These are phyloP conservation scores for Micrasema longulum DNA, from an alignment of 1,140 invertebrate species.

Conservation along the genomic window DNA sequence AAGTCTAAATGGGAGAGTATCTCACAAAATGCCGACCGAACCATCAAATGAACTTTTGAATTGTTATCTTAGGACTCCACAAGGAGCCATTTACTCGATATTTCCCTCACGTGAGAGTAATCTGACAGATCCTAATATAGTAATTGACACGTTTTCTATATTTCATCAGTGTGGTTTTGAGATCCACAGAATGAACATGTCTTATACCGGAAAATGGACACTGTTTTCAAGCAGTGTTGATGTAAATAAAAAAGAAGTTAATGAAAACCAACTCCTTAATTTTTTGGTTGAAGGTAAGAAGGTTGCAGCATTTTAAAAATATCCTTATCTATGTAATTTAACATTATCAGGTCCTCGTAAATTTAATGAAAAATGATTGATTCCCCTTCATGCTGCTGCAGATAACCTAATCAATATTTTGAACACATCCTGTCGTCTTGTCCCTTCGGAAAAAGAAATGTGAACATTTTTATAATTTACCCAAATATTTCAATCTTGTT, in stretches of 20 bases:
- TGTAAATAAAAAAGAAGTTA: neutral
- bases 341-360: too few relatives aligned
- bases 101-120: slow-evolving; percentile 21
- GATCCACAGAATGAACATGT: neutral
- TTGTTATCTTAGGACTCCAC: slow-evolving; percentile 16
- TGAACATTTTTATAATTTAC: too few relatives aligned
- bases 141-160: neutral
- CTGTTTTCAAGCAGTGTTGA: neutral
- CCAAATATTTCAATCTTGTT: too few relatives aligned
- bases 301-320: too few relatives aligned
- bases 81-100: slow-evolving; percentile 37
- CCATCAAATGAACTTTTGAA: neutral
- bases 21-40: neutral
- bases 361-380: too few relatives aligned
- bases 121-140: slow-evolving; percentile 28
- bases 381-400: too few relatives aligned
- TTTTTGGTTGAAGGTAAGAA: neutral
- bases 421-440: too few relatives aligned
- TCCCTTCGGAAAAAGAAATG: too few relatives aligned
- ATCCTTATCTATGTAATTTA: too few relatives aligned
- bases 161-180: slow-evolving; percentile 5
- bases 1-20: neutral
- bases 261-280: neutral
- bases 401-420: too few relatives aligned
- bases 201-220: slow-evolving; percentile 1